Percentiles rank a stretch among this genome's conserved stretches.
Conservation (phyloP, 1,140 invertebrate genomes). For the Drosophila lacteicornis region DNA sequence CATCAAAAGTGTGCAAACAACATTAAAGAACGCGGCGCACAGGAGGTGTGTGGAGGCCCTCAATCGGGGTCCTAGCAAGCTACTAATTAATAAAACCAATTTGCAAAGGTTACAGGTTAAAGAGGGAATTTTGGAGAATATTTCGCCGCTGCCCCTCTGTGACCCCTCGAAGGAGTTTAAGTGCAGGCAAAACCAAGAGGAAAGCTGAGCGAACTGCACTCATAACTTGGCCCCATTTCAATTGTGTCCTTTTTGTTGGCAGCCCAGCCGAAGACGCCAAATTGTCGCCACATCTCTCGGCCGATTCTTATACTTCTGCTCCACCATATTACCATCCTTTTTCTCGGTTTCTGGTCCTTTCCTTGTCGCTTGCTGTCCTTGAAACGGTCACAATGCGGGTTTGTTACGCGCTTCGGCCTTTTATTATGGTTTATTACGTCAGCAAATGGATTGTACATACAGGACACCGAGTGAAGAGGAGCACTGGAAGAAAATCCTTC, state of each 20-base stretch:
- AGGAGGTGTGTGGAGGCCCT: no score
- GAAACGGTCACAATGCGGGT: constrained; percentile 63
- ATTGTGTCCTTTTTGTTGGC: constrained; percentile 5
- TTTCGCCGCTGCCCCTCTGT: neutral
- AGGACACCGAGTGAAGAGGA: neutral
- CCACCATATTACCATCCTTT: no score
- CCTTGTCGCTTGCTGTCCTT: constrained; percentile 47
- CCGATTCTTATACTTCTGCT: neutral
- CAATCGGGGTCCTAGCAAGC: constrained; percentile 9
- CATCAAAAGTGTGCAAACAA: constrained; percentile 67
- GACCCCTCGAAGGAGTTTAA: constrained; percentile 1
- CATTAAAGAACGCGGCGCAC: constrained; percentile 29
- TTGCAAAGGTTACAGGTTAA: constrained; percentile 44
- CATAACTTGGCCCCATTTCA: constrained; percentile 25
- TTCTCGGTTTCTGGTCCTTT: neutral
- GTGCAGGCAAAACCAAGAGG: constrained; percentile 1
- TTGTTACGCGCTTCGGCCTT: constrained; percentile 50
- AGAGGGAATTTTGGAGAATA: neutral
- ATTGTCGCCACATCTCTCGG: constrained; percentile 41
- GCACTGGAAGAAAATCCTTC: neutral
- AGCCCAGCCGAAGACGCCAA: constrained; percentile 24
- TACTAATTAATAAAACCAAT: constrained; percentile 75
- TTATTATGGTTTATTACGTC: constrained; percentile 77
- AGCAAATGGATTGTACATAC: constrained; percentile 35
- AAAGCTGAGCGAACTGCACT: constrained; percentile 13